These are phyloP conservation scores for Fundulus diaphanus DNA, from an alignment of 2,797 vertebrate genomes.

Conservation along the genomic window DNA sequence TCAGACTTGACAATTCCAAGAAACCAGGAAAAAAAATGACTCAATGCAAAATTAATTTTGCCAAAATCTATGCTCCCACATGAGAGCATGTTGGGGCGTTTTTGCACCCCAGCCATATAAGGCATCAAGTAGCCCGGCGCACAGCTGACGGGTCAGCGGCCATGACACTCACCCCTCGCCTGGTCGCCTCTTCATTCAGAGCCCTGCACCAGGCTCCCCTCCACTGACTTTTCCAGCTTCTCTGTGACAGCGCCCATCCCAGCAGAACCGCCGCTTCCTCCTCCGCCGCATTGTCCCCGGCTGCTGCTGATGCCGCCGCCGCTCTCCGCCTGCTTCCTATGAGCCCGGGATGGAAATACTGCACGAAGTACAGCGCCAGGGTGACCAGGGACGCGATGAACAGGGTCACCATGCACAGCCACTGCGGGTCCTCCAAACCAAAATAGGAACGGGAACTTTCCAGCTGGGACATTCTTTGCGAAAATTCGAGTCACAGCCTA, in stretches of 20 bases:
- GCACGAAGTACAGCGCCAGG: conserved; percentile 87
- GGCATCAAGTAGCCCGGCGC: conserved; percentile 43
- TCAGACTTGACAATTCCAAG: conserved; percentile 15
- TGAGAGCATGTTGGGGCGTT: not conserved
- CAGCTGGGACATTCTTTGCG: conserved; percentile 80
- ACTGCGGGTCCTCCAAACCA: conserved; percentile 83
- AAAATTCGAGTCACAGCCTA: conserved; percentile 25
- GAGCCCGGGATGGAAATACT: conserved; percentile 80
- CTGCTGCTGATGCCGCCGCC: too few species aligned
- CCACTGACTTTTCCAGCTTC: conserved; percentile 90
- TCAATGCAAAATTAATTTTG: not conserved
- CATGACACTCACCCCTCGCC: conserved; percentile 82
- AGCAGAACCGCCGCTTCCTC: conserved; percentile 84
- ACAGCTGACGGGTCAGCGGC: conserved; percentile 16
- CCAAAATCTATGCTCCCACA: not conserved
- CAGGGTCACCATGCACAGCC: conserved; percentile 87
- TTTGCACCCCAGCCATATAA: not conserved
- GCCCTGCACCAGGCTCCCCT: conserved; percentile 88
- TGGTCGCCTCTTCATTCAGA: conserved; percentile 81
- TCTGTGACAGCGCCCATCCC: conserved; percentile 89
- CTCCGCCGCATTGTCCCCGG: conserved; percentile 51
- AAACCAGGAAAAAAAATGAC: not conserved
- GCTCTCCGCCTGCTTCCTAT: conserved; percentile 25
- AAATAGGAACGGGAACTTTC: conserved; percentile 64
- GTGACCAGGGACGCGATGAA: conserved; percentile 89